Evolutionary conservation across 2,797 vertebrate genomes (phyloP).

Genomic region (Pristis pectinata): DNA sequence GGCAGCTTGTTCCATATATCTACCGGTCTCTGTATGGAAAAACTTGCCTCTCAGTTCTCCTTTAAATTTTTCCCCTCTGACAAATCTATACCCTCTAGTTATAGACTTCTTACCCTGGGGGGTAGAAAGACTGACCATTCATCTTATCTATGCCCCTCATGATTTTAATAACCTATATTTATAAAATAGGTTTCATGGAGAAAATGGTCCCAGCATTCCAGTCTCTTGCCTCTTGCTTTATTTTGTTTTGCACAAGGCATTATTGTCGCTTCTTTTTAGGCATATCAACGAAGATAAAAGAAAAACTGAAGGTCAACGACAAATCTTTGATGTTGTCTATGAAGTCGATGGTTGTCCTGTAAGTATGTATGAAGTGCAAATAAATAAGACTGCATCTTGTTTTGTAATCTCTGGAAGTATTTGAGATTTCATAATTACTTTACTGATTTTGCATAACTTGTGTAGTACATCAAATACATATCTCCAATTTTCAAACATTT

Average conservation of each 20-base stretch:
- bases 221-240: background rate
- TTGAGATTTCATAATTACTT: background rate
- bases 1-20: no score
- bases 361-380: conserved; percentile 53
- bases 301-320: conserved; percentile 94
- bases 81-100: no score
- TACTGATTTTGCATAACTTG: conserved; percentile 6
- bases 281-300: conserved; percentile 99
- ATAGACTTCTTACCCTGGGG: no score
- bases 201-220: background rate
- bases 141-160: no score
- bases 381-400: background rate
- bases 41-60: no score
- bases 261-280: conserved; percentile 51
- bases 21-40: no score
- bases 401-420: background rate
- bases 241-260: background rate
- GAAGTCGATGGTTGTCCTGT: conserved; percentile 97
- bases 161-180: no score
- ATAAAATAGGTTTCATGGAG: no score
- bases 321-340: conserved; percentile 97
- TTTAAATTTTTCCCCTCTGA: no score
- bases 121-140: no score
- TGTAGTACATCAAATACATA: background rate
- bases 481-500: no score